Base-by-base conservation (phyloP, 2,113 vertebrate genomes). In the Conger conger region DNA sequence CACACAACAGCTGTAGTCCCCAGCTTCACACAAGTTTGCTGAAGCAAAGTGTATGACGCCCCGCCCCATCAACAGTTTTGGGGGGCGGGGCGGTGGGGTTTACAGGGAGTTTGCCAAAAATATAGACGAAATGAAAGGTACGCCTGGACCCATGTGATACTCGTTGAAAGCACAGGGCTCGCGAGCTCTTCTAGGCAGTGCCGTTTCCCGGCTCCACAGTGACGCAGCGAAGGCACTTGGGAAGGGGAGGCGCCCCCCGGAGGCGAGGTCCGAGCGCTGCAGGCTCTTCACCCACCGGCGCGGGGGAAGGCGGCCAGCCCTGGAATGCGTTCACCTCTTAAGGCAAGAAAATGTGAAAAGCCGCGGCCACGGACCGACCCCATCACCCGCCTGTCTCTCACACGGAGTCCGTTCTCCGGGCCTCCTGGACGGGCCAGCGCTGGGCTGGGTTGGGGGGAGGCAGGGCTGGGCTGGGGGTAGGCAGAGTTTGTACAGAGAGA, bases 181-280 rank as follows among this genome's bases (percentile, higher is more conserved):
- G 11, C 17, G 4, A 50, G 18, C 76, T 42, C 77, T 35, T 42
- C 77, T 20, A 33, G 82, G 73, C 76, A 83, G 27, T 73, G 27
- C 35, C 35, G 78, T 76, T 50, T 79, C 53, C 83, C 37, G 80
- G 78, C 80, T 85, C 83, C 50, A 79, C 76, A 82, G 76, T 79
- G 86, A 84, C 89, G 88, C 76, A 89, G 85, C 35, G 76, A 93
- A 95, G 95, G 94, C 94, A 94, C 94, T 94, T 93, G 40, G 87
- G 53, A 85, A 30, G 83, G 79, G 86, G 73, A 42, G 60, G 79
- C n/a, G 81, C 84, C 45, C 57, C 79, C 73, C 57, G 78, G 82
- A 11, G 18, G 91, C 42, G 87, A 45, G 85, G 91, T 73, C 87
- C 86, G 89, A 92, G 93, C 94, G 90, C 93, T 95, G 94, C 94